Evolutionary conservation across 2,797 vertebrate species (phyloP).

Genomic region (Macropus fuliginosus): DNA sequence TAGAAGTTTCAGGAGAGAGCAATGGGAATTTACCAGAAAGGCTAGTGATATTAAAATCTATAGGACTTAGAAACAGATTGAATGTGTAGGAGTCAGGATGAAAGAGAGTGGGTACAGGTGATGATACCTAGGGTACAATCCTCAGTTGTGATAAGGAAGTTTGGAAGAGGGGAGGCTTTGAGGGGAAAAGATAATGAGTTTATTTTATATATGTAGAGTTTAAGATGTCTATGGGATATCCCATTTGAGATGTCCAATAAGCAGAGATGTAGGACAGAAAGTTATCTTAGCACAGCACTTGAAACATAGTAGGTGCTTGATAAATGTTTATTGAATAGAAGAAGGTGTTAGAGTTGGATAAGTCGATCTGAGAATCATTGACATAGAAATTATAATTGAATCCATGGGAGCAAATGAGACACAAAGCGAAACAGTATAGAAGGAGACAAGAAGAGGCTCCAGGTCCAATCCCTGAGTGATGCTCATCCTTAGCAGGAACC

Average conservation of each 20-base stretch:
- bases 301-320: neutral
- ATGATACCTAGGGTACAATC: neutral
- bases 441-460: neutral
- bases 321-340: neutral
- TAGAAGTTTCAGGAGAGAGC: neutral
- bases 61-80: neutral
- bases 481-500: neutral
- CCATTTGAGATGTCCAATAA: neutral
- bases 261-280: neutral
- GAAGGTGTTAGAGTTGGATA: neutral
- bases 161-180: neutral
- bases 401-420: neutral
- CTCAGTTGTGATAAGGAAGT: neutral
- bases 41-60: neutral
- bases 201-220: neutral
- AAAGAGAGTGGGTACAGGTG: neutral
- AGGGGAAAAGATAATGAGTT: neutral
- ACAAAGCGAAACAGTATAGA: neutral
- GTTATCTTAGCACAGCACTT: neutral
- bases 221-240: neutral
- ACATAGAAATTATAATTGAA: neutral
- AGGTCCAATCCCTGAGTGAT: neutral
- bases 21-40: neutral
- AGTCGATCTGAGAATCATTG: neutral
- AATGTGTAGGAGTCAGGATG: neutral